Conservation (phyloP, 2,888 invertebrate genomes). For the Aporophyla lueneburgensis region DNA sequence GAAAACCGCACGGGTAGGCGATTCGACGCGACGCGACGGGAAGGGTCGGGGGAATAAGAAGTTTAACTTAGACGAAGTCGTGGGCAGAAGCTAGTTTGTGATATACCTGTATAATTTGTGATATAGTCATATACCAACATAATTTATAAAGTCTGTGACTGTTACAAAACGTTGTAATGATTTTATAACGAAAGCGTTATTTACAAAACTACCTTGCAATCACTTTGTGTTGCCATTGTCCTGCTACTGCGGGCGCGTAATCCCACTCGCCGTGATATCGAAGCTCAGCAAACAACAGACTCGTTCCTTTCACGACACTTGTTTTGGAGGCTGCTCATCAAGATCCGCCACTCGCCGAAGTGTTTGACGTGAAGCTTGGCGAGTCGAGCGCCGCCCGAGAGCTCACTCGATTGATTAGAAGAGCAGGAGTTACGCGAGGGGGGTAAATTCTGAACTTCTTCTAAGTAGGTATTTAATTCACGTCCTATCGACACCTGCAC, state of each 20-base stretch:
- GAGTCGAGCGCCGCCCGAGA: background rate
- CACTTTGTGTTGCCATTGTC: background rate
- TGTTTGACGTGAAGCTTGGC: background rate
- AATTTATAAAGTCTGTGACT: background rate
- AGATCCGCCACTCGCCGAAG: background rate
- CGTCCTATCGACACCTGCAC: slow-evolving; percentile 8
- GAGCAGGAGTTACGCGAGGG: slow-evolving; percentile 4
- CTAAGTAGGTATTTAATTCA: background rate
- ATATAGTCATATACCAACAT: no score
- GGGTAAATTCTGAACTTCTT: background rate
- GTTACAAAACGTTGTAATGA: background rate
- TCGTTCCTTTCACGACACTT: background rate
- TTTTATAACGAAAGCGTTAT: background rate
- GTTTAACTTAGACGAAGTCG: no score
- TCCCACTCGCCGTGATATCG: background rate
- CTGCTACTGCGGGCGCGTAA: background rate
- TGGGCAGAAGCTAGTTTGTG: no score
- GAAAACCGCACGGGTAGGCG: no score
- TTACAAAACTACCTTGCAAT: background rate
- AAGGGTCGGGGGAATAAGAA: no score
- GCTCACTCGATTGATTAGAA: slow-evolving; percentile 6
- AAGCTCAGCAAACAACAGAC: background rate
- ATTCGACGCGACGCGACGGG: no score
- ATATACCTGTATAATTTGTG: no score
- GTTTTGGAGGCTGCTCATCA: background rate